Percentiles rank a stretch among this genome's conserved stretches.
These are phyloP conservation scores for Hippocampus guttulatus DNA, from an alignment of 2,113 vertebrate genomes.

Conservation along the genomic window DNA sequence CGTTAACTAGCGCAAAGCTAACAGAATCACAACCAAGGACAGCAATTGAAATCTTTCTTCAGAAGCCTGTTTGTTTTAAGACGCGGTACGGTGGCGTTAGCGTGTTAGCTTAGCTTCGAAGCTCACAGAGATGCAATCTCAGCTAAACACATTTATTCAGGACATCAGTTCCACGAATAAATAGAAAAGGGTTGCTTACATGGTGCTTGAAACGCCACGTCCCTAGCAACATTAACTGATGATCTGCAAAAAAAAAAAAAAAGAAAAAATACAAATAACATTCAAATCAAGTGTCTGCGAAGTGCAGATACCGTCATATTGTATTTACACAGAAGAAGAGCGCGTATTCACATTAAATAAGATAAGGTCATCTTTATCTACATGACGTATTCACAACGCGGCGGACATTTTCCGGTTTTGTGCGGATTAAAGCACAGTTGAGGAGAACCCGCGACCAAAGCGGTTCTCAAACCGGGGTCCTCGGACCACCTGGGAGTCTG, in stretches of 20 bases:
- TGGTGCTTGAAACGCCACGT: neutral
- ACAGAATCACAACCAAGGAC: neutral
- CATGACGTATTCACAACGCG: slow-evolving; percentile 19
- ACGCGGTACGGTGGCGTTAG: neutral
- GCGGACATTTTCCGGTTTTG: neutral
- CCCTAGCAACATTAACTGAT: neutral
- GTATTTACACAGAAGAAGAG: slow-evolving; percentile 43
- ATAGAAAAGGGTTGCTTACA: slow-evolving; percentile 50
- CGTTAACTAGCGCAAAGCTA: neutral
- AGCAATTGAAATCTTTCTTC: no score
- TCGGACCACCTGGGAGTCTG: neutral
- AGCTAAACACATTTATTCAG: slow-evolving; percentile 76
- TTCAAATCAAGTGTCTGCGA: slow-evolving; percentile 68
- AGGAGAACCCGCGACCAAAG: neutral
- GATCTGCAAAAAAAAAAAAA: neutral
- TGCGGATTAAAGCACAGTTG: neutral
- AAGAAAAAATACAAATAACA: neutral
- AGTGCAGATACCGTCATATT: slow-evolving; percentile 73
- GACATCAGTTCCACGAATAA: slow-evolving; percentile 74
- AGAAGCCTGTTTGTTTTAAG: neutral
- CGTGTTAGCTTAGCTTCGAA: neutral
- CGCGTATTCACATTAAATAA: slow-evolving; percentile 75
- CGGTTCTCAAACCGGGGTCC: neutral
- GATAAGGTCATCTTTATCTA: slow-evolving; percentile 69
- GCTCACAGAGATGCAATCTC: neutral